Percentiles rank a stretch among this genome's conserved stretches.
Conservation (phyloP, 2,797 vertebrate genomes). For the Melopsittacus undulatus region DNA sequence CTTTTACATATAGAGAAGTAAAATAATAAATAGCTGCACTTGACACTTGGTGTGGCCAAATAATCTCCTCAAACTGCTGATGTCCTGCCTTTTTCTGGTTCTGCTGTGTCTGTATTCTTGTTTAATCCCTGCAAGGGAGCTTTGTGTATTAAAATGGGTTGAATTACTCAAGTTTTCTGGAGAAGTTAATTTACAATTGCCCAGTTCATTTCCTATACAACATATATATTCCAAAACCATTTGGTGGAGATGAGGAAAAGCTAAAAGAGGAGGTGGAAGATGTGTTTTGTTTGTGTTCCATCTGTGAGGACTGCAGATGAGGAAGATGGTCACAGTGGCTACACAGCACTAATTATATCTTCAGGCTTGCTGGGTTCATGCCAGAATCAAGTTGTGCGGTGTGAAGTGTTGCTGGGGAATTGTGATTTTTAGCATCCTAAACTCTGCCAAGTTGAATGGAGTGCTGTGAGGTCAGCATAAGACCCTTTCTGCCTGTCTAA, state of each 20-base stretch:
- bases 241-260: not conserved
- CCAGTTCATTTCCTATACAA: not conserved
- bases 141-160: not conserved
- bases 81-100: not conserved
- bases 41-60: not conserved
- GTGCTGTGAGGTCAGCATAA: not conserved
- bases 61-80: not conserved
- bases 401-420: constrained; percentile 39
- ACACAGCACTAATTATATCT: constrained; percentile 63
- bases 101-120: not conserved
- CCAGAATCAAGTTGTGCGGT: constrained; percentile 28
- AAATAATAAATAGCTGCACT: not conserved
- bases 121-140: not conserved
- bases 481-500: not conserved
- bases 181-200: not conserved
- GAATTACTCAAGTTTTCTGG: not conserved
- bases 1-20: not conserved
- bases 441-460: constrained; percentile 1
- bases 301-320: constrained; percentile 38
- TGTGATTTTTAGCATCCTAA: constrained; percentile 29
- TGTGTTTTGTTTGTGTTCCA: constrained; percentile 49
- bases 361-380: constrained; percentile 40
- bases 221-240: not conserved
- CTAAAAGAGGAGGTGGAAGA: not conserved
- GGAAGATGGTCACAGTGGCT: constrained; percentile 51